These are phyloP conservation scores for Himalopsyche kuldschensis DNA, from an alignment of 2,888 invertebrate genomes.

Conservation along the genomic window DNA sequence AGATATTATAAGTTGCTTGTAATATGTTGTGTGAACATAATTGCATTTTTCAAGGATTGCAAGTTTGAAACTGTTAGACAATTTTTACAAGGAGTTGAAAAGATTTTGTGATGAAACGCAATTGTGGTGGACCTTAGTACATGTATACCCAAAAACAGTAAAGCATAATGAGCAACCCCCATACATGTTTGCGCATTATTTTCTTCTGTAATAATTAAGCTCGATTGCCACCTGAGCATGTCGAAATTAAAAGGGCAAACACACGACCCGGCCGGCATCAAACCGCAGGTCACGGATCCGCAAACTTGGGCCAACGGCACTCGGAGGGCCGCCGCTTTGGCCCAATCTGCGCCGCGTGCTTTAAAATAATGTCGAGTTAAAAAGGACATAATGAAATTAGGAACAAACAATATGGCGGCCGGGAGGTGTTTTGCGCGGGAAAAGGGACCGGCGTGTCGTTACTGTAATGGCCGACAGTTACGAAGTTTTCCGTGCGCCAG, in stretches of 20 bases:
- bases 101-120: too few relatives aligned
- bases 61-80: too few relatives aligned
- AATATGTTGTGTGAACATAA: too few relatives aligned
- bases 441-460: slow-evolving; percentile 27
- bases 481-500: not conserved
- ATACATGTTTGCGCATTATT: too few relatives aligned
- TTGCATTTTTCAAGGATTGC: too few relatives aligned
- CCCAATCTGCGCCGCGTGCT: slow-evolving; percentile 21
- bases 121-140: too few relatives aligned
- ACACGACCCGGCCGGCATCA: not conserved
- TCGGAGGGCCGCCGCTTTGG: slow-evolving; percentile 6
- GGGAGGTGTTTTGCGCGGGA: slow-evolving; percentile 25
- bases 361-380: slow-evolving; percentile 35
- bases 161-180: too few relatives aligned
- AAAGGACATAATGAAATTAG: slow-evolving; percentile 40
- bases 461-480: slow-evolving; percentile 24
- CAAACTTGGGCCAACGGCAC: not conserved
- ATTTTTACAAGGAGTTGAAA: too few relatives aligned
- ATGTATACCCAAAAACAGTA: too few relatives aligned
- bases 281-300: not conserved
- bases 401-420: slow-evolving; percentile 26
- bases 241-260: not conserved
- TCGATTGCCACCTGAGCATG: not conserved
- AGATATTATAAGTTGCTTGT: too few relatives aligned
- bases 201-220: not conserved